phyloP scores from a whole-genome alignment of 92 coral and sea anemone species.

The Umimayanthus kanabou region DNA sequence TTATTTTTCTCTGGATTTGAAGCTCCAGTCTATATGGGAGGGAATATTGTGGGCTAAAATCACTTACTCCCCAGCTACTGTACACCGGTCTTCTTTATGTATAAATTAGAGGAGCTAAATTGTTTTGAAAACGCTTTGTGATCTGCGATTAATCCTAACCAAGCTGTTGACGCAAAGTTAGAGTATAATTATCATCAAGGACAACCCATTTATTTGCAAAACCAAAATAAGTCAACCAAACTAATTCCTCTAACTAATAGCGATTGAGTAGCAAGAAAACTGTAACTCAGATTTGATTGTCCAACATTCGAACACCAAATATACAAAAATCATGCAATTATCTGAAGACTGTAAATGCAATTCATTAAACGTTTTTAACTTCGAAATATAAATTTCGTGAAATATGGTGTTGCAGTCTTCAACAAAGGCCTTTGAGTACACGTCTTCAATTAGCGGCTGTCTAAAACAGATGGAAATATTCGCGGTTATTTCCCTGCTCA shows the following conservation, averaged over 20 bases:
- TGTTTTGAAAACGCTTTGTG: constrained; percentile 42
- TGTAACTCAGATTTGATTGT: neutral
- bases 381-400: neutral
- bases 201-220: constrained; percentile 26
- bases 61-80: neutral
- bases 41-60: constrained; percentile 21
- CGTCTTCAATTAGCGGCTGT: constrained; percentile 34
- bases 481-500: neutral
- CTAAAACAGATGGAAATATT: constrained; percentile 24
- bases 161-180: constrained; percentile 8
- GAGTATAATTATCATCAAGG: constrained; percentile 25
- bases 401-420: neutral
- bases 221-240: constrained; percentile 28
- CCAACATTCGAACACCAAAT: constrained; percentile 5
- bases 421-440: constrained; percentile 14
- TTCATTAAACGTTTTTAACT: constrained; percentile 4
- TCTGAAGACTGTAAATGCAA: neutral
- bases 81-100: constrained; percentile 16
- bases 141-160: constrained; percentile 31
- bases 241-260: constrained; percentile 8
- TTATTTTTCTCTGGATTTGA: neutral
- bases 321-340: neutral
- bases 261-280: neutral
- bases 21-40: constrained; percentile 36
- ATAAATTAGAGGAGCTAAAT: constrained; percentile 32